A percentile compares a stretch with the other conserved stretches of the same genome.
These are phyloP conservation scores for Lottia gigantea DNA, from an alignment of 2,888 invertebrate genomes.

Conservation along the genomic window DNA sequence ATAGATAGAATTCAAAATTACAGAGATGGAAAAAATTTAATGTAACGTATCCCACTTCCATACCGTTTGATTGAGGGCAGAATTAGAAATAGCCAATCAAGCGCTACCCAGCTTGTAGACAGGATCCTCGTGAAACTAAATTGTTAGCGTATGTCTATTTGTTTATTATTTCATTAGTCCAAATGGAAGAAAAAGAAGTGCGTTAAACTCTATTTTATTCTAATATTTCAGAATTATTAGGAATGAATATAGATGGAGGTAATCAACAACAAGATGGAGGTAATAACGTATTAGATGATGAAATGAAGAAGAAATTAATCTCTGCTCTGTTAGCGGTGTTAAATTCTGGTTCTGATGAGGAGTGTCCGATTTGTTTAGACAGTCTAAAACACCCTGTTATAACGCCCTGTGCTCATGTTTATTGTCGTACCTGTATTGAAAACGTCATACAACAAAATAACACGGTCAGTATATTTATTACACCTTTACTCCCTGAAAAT, in stretches of 20 bases:
- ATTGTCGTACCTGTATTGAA: conserved; percentile 46
- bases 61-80: too few species aligned
- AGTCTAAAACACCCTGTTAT: conserved; percentile 41
- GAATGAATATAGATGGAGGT: neutral
- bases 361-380: conserved; percentile 53
- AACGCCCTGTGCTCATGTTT: conserved; percentile 51
- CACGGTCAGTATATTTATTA: too few species aligned
- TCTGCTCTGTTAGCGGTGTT: conserved; percentile 40
- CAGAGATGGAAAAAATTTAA: too few species aligned
- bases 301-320: conserved; percentile 36
- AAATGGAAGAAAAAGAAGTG: neutral
- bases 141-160: too few species aligned
- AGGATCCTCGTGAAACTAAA: neutral
- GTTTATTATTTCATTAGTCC: neutral
- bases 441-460: conserved; percentile 38
- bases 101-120: too few species aligned
- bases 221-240: conserved; percentile 7
- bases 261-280: conserved; percentile 11
- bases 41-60: too few species aligned
- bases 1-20: too few species aligned
- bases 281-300: conserved; percentile 24
- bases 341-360: conserved; percentile 47
- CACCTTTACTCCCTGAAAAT: too few species aligned
- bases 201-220: neutral
- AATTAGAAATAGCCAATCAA: too few species aligned